Evolutionary conservation across 2,797 vertebrate genomes (phyloP).

Genomic region (Pogonophryne albipinna): DNA sequence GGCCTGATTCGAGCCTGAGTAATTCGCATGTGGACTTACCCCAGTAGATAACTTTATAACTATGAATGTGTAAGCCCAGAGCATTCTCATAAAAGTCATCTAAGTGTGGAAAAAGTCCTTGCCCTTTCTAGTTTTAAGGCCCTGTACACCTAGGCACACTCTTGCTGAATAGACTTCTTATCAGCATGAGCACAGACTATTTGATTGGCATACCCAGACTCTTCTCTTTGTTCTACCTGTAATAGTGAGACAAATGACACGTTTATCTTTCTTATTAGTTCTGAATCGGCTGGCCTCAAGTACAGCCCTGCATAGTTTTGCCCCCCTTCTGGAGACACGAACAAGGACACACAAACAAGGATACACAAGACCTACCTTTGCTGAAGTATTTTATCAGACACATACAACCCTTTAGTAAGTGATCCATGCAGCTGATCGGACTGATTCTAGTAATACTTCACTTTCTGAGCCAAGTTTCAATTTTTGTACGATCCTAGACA

Average conservation of each 20-base stretch:
- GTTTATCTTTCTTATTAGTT: slow-evolving; percentile 27
- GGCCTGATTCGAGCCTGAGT: too few species aligned
- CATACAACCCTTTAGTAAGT: not conserved
- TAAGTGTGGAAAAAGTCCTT: not conserved
- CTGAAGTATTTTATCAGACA: not conserved
- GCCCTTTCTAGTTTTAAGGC: not conserved
- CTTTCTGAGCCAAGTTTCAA: too few species aligned
- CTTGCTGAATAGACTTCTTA: slow-evolving; percentile 9
- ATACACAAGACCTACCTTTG: not conserved
- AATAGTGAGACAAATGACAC: slow-evolving; percentile 24
- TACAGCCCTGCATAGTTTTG: not conserved
- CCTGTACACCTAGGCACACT: not conserved
- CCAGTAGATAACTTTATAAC: not conserved
- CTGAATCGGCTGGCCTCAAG: not conserved
- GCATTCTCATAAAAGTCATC: not conserved
- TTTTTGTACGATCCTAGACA: too few species aligned
- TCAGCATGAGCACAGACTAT: slow-evolving; percentile 16
- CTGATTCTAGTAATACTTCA: not conserved
- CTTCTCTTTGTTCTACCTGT: slow-evolving; percentile 3
- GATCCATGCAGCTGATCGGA: not conserved
- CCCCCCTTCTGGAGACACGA: not conserved
- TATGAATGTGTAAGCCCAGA: not conserved
- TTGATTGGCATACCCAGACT: slow-evolving; percentile 19
- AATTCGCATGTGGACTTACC: too few species aligned
- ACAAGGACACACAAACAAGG: not conserved